Base-by-base conservation (phyloP, 2,113 vertebrate species). In the Amia ocellicauda region DNA sequence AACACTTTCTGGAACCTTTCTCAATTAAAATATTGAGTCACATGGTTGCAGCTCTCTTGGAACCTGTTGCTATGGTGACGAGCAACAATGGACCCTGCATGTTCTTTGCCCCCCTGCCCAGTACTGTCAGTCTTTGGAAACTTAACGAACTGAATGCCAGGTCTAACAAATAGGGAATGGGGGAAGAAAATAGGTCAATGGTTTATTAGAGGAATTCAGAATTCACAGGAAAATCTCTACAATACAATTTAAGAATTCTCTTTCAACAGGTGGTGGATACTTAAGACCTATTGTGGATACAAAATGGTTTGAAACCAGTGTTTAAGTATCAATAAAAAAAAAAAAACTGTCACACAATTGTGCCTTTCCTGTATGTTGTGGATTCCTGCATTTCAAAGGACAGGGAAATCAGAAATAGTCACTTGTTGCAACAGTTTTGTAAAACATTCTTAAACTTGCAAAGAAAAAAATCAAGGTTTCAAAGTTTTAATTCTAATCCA, bases 71-170 rank as follows among this genome's bases (percentile, higher is more conserved):
- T 69, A 69, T 72, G 69, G 67, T 54, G 28, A 77, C 56, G 23
- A 52, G 67, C 56, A 64, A 77, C 70, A 76, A 78, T 72, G 64
- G 67, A 49, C 29, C 50, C 64, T 60, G 65, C 59, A 57, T 55
- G 40, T 40, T 28, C 3, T 17, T n/a, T 9, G 20, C 10, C 50
- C 60, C 43, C 36, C 60, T 51, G 63, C 55, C 24, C 29, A 22
- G 43, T 49, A 42, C 49, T 52, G 62, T 59, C 31, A 26, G 31
- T 58, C 31, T 42, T 49, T 36, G 56, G 56, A 60, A 60, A 42
- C 57, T 53, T 60, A 60, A 66, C 64, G 63, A 67, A 53, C 69
- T 58, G 66, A 42, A 60, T 5, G 62, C 47, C 50, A 43, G 23
- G 24, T 20, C 20, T 31, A 26, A 61, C 58, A 56, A 45, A 52